Evolutionary conservation across 2,797 vertebrate species (phyloP), one percentile per base, ranked within the genome.

Genomic region (Epinephelus coioides): DNA sequence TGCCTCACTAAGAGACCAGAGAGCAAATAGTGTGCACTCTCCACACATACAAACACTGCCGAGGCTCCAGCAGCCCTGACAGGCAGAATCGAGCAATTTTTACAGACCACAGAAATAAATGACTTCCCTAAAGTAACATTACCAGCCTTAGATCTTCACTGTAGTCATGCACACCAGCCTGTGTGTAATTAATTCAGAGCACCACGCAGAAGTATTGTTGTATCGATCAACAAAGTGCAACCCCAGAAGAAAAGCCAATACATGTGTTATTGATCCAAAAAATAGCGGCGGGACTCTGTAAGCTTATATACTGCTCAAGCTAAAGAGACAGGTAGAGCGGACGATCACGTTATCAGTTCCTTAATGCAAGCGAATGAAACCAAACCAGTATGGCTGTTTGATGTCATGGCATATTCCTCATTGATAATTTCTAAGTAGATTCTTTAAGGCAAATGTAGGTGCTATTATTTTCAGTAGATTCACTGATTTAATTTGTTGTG

Each of bases 261-360:
- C 78, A 79, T 51, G 82, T 81, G 81, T 85, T 88, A 88, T 90
- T 84, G 89, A 93, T 90, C 15, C 10, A 49, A 73, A 79, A 90
- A 88, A 81, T 78, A 76, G 76, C 18, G 1, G 50, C 18, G 44
- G 67, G 54, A 56, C 46, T 19, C 9, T 66, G 50, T 54, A 78
- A 74, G 23, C 57, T 62, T 59, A 53, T 54, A 53, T 71, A 34
- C 14, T 27, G 40, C 60, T 76, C 64, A 74, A 66, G 55, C 74
- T 72, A 60, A 69, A 75, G 62, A 82, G 70, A 68, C 23, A 62
- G 51, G 27, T 18, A 40, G 68, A 70, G 69, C 55, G 47, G 68
- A 59, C 25, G 34, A 82, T 63, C 25, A 51, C 70, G 70, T 6
- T 63, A 34, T 73, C 44, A 78, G 50, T 62, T 77, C 18, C 30